Evolutionary conservation across 2,888 invertebrate species (phyloP), one percentile per base, ranked within the genome.

Genomic region (Cryptocheilus praepositus): DNA sequence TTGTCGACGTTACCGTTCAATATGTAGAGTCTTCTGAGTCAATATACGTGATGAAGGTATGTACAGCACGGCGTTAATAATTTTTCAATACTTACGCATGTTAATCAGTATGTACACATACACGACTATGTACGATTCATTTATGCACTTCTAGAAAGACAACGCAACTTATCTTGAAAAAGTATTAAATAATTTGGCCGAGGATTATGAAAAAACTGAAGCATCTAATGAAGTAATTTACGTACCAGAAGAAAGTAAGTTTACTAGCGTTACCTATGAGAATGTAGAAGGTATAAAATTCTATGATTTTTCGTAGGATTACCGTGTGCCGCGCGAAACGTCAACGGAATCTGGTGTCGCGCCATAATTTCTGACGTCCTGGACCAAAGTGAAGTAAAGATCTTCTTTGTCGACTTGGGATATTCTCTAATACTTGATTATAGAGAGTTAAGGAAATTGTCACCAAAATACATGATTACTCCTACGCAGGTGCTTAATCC

Each of bases 1-100:
- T 89, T 0, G 90, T 91, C 56, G 86, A 90, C 15, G 92, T 93
- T 0, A 86, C 89, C 64, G 88, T 95, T 52, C 90, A 91, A 0
- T 90, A 92, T 72, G 89, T 94, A 0, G 89, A 92, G 22, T 92
- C 92, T 83, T 95, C 94, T 0, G 90, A 92, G 77, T 89, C 91
- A 67, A 93, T 96, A 83, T 95, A 90, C 83, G 91, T 94, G 0
- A 91, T 93, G 76, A 92, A 92, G 89, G 93, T 93, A 89, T 52
- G 57, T 52, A 7, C 11, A 15, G 21, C 5, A 4, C 52, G 21
- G 0, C 8, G 15, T 7, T 11, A 5, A 15, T n/a, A 4, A n/a
- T 49, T 49, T 2, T 49, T 49, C 36, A 25, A 3, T 25, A 25
- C 45, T 45, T 45, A 45, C 15, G 16, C 7, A 16, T 16, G 45